phyloP scores from a whole-genome alignment of 2,797 vertebrate genomes.

The Ctenopoma kingsleyae region DNA sequence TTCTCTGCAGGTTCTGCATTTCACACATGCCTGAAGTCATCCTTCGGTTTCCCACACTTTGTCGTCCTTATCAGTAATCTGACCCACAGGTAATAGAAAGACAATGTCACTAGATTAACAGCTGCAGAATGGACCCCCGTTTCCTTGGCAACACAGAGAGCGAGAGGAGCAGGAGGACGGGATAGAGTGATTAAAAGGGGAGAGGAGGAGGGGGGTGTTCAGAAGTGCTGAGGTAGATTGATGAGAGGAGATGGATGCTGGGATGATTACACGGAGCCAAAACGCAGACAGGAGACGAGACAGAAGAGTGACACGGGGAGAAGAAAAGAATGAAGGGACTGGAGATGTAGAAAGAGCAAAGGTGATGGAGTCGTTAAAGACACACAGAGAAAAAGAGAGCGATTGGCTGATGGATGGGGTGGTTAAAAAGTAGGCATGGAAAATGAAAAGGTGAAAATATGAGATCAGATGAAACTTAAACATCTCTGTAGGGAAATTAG shows the following conservation, averaged over 20 bases:
- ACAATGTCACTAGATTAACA: conserved; percentile 80
- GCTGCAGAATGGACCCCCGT: conserved; percentile 63
- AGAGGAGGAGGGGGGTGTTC: conserved; percentile 28
- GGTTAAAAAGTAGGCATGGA: conserved; percentile 2
- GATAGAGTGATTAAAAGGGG: conserved; percentile 65
- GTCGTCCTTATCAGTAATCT: conserved; percentile 73
- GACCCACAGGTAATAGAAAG: conserved; percentile 77
- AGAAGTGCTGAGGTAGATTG: conserved; percentile 65
- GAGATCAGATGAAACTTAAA: conserved; percentile 4
- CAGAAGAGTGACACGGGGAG: conserved; percentile 15
- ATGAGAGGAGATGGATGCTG: conserved; percentile 67
- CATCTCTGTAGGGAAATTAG: not conserved
- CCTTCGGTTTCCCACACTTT: conserved; percentile 66
- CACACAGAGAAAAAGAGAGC: conserved; percentile 8
- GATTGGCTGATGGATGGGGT: conserved; percentile 1
- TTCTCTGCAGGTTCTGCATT: conserved; percentile 8
- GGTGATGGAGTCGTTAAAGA: conserved; percentile 42
- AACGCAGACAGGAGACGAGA: conserved; percentile 15
- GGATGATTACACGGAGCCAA: conserved; percentile 56
- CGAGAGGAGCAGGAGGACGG: conserved; percentile 49
- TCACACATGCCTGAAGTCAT: conserved; percentile 26
- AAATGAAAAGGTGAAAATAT: not conserved
- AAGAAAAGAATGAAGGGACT: conserved; percentile 17
- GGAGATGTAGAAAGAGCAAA: conserved; percentile 27
- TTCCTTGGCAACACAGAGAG: conserved; percentile 72